Conservation (phyloP, 2,113 vertebrate genomes). For the Erythrolamprus reginae region DNA sequence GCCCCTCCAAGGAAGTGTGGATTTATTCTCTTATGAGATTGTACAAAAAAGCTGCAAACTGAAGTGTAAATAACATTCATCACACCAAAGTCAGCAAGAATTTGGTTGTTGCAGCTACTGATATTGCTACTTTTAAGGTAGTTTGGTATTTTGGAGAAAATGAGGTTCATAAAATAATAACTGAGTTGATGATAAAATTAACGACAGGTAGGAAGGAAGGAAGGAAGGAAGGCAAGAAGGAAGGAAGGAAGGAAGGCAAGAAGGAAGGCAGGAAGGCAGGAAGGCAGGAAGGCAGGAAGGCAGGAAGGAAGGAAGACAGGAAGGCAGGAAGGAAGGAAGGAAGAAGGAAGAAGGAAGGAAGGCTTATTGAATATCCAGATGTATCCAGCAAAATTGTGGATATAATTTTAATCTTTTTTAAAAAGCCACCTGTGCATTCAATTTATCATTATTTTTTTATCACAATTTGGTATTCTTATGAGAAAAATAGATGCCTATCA, state of each 20-base stretch:
- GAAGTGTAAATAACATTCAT: constrained; percentile 80
- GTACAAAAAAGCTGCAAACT: constrained; percentile 72
- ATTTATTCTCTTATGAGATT: constrained; percentile 75
- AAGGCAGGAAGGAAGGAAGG: too few species aligned
- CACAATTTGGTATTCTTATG: background rate
- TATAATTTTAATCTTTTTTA: background rate
- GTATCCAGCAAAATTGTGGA: background rate
- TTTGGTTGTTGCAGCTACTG: constrained; percentile 19
- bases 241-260: too few species aligned
- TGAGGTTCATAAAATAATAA: constrained; percentile 31
- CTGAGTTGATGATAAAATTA: background rate
- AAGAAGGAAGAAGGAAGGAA: background rate
- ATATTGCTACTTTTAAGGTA: constrained; percentile 60
- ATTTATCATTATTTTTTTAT: constrained; percentile 13
- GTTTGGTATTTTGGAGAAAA: constrained; percentile 35
- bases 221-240: background rate
- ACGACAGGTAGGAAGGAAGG: background rate
- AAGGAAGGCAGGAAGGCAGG: too few species aligned
- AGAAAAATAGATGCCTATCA: constrained; percentile 48
- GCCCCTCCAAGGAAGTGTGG: constrained; percentile 67
- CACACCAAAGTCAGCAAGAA: constrained; percentile 64
- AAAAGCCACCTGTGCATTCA: background rate
- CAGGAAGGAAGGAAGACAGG: too few species aligned
- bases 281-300: too few species aligned
- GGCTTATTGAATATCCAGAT: background rate